Conservation (phyloP, 2,888 invertebrate genomes). For the Neoaliturus tenellus region DNA sequence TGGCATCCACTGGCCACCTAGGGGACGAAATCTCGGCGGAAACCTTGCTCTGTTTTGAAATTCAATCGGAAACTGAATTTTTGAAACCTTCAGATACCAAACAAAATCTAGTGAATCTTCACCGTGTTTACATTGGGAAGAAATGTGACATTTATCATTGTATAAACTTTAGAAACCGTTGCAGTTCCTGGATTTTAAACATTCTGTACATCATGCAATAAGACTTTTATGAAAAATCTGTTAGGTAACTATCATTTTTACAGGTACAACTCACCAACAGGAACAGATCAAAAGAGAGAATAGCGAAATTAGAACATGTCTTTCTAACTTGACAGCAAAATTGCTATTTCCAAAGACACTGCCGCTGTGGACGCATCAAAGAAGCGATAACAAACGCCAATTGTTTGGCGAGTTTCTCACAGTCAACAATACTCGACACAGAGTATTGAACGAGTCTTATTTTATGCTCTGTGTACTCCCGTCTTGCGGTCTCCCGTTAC, state of each 20-base stretch:
- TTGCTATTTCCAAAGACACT: not conserved
- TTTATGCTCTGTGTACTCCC: not conserved
- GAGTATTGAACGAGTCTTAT: not conserved
- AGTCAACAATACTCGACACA: constrained; percentile 12
- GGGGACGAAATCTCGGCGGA: not conserved
- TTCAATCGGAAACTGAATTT: too few species aligned
- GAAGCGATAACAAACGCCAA: not conserved
- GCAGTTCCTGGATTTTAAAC: too few species aligned
- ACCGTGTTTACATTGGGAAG: too few species aligned
- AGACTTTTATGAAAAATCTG: too few species aligned
- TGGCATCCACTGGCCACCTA: constrained; percentile 22
- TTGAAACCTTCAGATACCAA: too few species aligned
- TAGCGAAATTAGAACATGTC: not conserved
- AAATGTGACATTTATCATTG: too few species aligned
- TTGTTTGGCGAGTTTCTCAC: not conserved
- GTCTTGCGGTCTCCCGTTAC: not conserved
- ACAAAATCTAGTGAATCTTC: too few species aligned
- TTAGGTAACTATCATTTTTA: too few species aligned
- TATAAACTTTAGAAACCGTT: too few species aligned
- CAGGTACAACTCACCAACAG: too few species aligned
- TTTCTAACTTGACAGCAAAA: not conserved
- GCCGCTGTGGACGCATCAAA: not conserved
- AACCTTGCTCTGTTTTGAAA: not conserved
- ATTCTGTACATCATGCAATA: too few species aligned
- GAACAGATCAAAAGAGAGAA: too few species aligned